Conservation (phyloP, 2,113 vertebrate species). For the Callospermophilus lateralis region DNA sequence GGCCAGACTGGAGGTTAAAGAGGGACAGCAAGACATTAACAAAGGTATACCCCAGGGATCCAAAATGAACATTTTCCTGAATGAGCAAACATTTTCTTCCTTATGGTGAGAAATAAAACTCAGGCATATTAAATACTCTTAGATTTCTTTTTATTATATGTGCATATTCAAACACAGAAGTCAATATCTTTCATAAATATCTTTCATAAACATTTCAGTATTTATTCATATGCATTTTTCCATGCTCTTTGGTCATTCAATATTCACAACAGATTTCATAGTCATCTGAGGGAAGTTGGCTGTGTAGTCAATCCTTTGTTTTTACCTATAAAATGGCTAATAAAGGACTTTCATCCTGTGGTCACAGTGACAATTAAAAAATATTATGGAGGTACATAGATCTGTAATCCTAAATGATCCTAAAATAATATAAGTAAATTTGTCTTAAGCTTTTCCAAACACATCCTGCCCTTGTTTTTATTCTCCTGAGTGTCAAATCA, state of each 20-base stretch:
- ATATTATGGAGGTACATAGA: conserved; percentile 79
- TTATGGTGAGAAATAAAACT: conserved; percentile 64
- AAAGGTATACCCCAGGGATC: not conserved
- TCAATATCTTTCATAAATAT: conserved; percentile 85
- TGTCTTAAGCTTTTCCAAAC: conserved; percentile 76
- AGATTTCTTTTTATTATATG: conserved; percentile 83
- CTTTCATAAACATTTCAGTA: conserved; percentile 83
- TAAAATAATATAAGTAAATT: conserved; percentile 73
- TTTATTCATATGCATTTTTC: conserved; percentile 81
- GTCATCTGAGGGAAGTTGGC: conserved; percentile 79
- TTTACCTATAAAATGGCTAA: conserved; percentile 80
- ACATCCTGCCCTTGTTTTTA: conserved; percentile 70
- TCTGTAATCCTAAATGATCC: conserved; percentile 75
- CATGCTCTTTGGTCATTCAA: conserved; percentile 85
- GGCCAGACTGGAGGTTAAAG: not conserved
- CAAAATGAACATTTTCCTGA: conserved; percentile 37
- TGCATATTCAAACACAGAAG: conserved; percentile 84
- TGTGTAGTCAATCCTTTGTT: conserved; percentile 76
- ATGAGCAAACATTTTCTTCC: not conserved
- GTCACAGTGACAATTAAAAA: conserved; percentile 82
- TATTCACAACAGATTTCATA: conserved; percentile 77
- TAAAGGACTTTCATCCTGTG: conserved; percentile 75
- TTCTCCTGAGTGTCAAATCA: conserved; percentile 81
- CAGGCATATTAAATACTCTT: conserved; percentile 60
- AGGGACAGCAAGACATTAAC: not conserved